Conservation (phyloP, 1,140 invertebrate species). For the Ganaspis sp. region DNA sequence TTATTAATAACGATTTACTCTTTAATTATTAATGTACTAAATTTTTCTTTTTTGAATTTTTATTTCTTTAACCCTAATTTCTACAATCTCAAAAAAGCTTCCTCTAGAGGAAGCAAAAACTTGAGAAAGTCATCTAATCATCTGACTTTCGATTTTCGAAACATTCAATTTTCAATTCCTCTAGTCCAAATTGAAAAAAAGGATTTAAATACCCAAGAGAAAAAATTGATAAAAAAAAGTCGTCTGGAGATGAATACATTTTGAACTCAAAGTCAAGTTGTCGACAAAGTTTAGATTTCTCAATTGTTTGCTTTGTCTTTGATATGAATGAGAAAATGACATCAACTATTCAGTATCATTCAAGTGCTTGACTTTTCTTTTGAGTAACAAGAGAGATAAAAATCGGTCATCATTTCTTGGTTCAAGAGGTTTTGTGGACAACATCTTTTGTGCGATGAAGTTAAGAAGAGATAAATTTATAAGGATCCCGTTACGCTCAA, state of each 20-base stretch:
- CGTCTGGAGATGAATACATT: background rate
- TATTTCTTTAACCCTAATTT: no score
- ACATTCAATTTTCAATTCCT: no score
- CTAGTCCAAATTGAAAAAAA: no score
- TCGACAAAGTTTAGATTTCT: background rate
- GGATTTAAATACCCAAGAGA: no score
- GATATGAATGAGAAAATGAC: background rate
- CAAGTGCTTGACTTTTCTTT: background rate
- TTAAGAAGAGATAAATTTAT: slow-evolving; percentile 40
- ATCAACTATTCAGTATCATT: background rate
- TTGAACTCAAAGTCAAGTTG: background rate
- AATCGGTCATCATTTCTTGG: background rate
- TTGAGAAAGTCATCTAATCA: no score
- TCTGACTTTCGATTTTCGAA: no score
- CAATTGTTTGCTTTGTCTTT: background rate
- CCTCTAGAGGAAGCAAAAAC: no score
- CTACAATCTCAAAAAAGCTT: no score
- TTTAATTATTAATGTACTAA: no score
- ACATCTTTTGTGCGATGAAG: slow-evolving; percentile 20
- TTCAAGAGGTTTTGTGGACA: slow-evolving; percentile 6
- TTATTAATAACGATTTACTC: no score
- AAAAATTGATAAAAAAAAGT: no score
- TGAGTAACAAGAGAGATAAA: background rate
- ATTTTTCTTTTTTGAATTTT: no score
- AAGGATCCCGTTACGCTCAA: slow-evolving; percentile 39